Evolutionary conservation across 2,888 invertebrate species (phyloP), one percentile per base, ranked within the genome.

Genomic region (Apoda limacodes): DNA sequence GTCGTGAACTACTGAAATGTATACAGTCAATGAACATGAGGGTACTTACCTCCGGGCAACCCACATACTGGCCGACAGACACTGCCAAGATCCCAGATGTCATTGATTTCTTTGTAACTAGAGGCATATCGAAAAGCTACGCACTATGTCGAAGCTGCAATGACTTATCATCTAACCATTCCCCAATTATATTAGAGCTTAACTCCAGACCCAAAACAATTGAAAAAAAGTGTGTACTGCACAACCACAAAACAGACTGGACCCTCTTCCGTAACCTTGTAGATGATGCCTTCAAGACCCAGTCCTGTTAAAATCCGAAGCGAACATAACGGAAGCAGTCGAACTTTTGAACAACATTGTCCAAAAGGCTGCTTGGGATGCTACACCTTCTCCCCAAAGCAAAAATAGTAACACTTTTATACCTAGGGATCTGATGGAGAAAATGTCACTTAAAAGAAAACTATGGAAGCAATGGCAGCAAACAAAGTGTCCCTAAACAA

Each of bases 31-130:
- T 28, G 4, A 22, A 17, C 6, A n/a, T 42, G 22, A 13, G 20
- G 2, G 24, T 35, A 11, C 10, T 37, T 5, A 37, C 45, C 5
- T 25, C 40, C 11, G 32, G 40, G 3, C 26, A 39, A 34, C 39
- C 48, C 3, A 42, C 42, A 12, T 38, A 43, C 29, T 42, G 43
- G 43, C 41, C 43, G 2, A 30, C 41, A 3, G 45, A 45, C 11
- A 9, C 1, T 10, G 33, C 28, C 3, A 39, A 35, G 25, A 24
- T 33, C 9, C 44, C 44, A 2, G 43, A 44, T 15, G 2, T 43
- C 6, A 28, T 35, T 21, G 32, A 37, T 13, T 39, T 39, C 19
- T 33, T 31, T 12, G 13, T 43, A 11, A 22, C 19, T 25, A 42
- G 38, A 34, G 41, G 41, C 39, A 46, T 1, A 14, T 3, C 0